Base-by-base conservation (phyloP, 2,797 vertebrate species). In the Brachyrhaphis roseni region DNA sequence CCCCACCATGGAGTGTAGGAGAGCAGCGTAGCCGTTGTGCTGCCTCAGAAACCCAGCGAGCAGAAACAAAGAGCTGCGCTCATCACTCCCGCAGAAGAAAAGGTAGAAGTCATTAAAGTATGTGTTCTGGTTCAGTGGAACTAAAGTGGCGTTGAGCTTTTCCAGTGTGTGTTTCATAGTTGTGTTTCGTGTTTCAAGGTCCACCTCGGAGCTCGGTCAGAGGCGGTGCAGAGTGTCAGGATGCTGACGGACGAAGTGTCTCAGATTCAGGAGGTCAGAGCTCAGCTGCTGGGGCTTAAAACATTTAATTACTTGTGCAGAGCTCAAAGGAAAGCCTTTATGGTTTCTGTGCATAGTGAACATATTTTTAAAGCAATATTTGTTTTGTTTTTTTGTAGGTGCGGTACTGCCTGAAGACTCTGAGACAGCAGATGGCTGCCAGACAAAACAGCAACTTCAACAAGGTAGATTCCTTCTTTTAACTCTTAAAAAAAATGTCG, bases 231-330 rank as follows among this genome's bases (percentile, higher is more conserved):
- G 79, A 93, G 91, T 1, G 82, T 97, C 76, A 95, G 76, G 83
- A 98, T 97, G 90, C 93, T 98, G 83, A 97, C 96, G 6, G 97
- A 97, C 2, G 97, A 98, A 91, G 96, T 96, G 47, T 93, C 97
- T 2, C 97, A 98, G 80, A 97, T 97, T 74, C 97, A 98, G 89
- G 97, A 98, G 97, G 98, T 98, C 49, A 0, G 36, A 28, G 20
- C 13, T 39, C 20, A 46, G 55, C 66, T 53, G 43, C 11, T 26
- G 41, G 12, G 28, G 26, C 41, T 45, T 70, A 8, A 71, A 90
- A 64, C 76, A 20, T 4, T 16, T 26, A 8, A 45, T 41, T 2
- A n/a, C 23, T 55, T 43, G 5, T 74, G 28, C 34, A 39, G 20
- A 77, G 78, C n/a, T 78, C 2, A 11, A 49, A 6, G 71, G 74